These are phyloP conservation scores for Chloroclystis v-ata DNA, from an alignment of 2,888 invertebrate genomes.

Conservation along the genomic window DNA sequence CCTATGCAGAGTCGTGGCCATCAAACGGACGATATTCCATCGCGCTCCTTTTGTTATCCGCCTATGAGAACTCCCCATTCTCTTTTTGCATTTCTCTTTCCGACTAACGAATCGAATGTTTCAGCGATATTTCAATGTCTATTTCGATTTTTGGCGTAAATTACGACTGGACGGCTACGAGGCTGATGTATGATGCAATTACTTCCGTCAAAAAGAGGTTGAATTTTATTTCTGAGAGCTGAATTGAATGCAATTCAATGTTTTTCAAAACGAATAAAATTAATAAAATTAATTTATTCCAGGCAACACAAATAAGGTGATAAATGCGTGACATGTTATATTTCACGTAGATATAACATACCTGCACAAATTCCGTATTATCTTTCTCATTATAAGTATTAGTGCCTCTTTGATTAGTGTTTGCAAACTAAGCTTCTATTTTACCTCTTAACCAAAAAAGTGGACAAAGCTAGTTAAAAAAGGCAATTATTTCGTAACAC, in stretches of 20 bases:
- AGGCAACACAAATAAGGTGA: too few relatives aligned
- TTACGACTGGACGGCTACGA: conserved; percentile 18
- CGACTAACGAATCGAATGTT: conserved; percentile 70
- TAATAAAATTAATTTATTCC: too few relatives aligned
- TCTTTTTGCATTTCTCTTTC: conserved; percentile 68
- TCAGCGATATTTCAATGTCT: conserved; percentile 56
- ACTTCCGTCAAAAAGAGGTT: conserved; percentile 14
- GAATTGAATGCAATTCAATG: not conserved
- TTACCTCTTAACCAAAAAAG: too few relatives aligned
- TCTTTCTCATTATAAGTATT: too few relatives aligned
- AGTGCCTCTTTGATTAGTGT: too few relatives aligned
- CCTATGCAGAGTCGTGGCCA: conserved; percentile 36
- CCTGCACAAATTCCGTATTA: too few relatives aligned
- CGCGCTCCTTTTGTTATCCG: conserved; percentile 67
- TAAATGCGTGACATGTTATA: too few relatives aligned
- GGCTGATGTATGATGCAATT: conserved; percentile 22
- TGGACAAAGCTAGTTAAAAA: too few relatives aligned
- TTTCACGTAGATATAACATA: too few relatives aligned
- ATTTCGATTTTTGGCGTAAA: conserved; percentile 29
- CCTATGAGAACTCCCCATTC: conserved; percentile 64
- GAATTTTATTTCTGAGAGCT: conserved; percentile 4
- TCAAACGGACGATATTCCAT: conserved; percentile 64
- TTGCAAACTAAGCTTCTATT: too few relatives aligned
- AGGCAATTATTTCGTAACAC: too few relatives aligned
- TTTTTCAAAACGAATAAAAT: too few relatives aligned